Conservation (phyloP, 2,888 invertebrate species). For the Xylota segnis region DNA sequence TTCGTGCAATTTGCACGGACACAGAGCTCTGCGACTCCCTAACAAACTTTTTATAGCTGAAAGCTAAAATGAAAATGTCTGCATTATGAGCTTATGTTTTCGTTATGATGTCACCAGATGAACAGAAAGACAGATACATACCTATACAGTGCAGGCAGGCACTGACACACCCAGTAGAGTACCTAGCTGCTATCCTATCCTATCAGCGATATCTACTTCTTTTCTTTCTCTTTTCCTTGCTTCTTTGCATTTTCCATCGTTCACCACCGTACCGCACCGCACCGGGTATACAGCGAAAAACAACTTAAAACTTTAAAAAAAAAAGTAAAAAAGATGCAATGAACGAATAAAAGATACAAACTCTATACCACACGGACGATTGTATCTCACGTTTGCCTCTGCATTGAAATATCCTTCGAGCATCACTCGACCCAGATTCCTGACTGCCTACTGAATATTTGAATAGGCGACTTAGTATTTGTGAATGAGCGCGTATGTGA, state of each 20-base stretch:
- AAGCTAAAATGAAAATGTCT: conserved; percentile 74
- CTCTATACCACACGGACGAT: conserved; percentile 53
- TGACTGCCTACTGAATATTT: conserved; percentile 62
- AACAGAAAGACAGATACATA: conserved; percentile 31
- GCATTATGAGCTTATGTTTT: conserved; percentile 76
- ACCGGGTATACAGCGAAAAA: conserved; percentile 18
- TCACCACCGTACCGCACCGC: no score
- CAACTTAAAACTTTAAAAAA: conserved; percentile 28
- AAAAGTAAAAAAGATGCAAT: conserved; percentile 15
- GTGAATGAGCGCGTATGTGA: conserved; percentile 27
- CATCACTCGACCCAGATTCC: conserved; percentile 76
- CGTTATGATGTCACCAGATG: conserved; percentile 74
- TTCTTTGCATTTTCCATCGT: conserved; percentile 39
- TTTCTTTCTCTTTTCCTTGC: conserved; percentile 38
- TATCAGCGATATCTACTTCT: conserved; percentile 31
- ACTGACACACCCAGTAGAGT: conserved; percentile 59
- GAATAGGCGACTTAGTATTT: conserved; percentile 46
- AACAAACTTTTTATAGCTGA: conserved; percentile 64
- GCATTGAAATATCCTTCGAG: conserved; percentile 77
- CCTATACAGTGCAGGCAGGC: conserved; percentile 25
- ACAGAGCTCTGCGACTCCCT: conserved; percentile 27
- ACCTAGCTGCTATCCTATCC: conserved; percentile 16
- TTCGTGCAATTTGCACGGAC: conserved; percentile 66
- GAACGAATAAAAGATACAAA: conserved; percentile 69
- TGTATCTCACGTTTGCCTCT: conserved; percentile 73